Evolutionary conservation across 2,113 vertebrate genomes (phyloP), one percentile per base, ranked within the genome.

Genomic region (Gallinago jamesoni): DNA sequence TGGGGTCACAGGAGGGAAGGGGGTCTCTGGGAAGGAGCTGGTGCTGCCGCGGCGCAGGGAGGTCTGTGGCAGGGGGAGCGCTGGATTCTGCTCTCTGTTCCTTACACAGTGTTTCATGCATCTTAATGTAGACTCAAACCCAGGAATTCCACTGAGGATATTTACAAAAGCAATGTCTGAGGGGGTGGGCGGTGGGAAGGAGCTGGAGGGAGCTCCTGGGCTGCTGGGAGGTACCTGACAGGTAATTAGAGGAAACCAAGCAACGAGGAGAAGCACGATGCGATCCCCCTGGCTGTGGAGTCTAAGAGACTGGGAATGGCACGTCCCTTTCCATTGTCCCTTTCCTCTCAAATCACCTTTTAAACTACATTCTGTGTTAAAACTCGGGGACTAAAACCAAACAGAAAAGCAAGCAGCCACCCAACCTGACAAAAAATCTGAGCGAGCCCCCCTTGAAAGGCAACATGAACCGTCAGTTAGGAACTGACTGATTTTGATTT

Each of bases 1-100:
- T 8, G 90, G 10, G 28, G 8, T 53, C 47, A 5, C 8, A 5
- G 53, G 33, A 5, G 21, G 56, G 28, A 12, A 1, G 2, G 28
- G 67, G 56, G 12, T 6, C 20, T 25, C 50, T 47, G 84, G 13
- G 30, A 31, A 8, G 21, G 89, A 25, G 88, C 79, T 15, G 56
- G 15, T 18, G 66, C 56, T 56, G 80, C n/a, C 0, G 1, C 4
- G 53, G 45, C 31, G 25, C 52, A 33, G 63, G 64, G 5, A 15
- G 35, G 4, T 12, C 60, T 62, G 70, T 24, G 50, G 50, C 20
- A 13, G 0, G 6, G 47, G 2, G 22, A 50, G 2, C 2, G 35
- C 68, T 5, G 28, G 35, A 3, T 16, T 73, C 50, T 41, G 79
- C 79, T 74, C 12, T 73, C 55, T 72, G 6, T 62, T 28, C 14